A percentile compares a stretch with the other conserved stretches of the same genome.
phyloP scores from a whole-genome alignment of 2,888 invertebrate genomes.

The Amphipyra berbera region DNA sequence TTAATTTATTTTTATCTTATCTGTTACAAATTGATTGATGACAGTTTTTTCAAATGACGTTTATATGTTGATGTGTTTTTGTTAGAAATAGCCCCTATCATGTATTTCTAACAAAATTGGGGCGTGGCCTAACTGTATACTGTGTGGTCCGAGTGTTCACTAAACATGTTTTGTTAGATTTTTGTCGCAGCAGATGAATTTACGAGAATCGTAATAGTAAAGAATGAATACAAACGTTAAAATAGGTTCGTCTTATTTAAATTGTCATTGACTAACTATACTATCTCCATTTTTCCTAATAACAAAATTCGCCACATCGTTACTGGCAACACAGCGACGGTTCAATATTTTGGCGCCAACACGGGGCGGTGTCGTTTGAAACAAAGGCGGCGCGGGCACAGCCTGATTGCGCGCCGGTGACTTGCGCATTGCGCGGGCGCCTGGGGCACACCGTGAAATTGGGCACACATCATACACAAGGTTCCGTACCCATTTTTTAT shows the following conservation, averaged over 20 bases:
- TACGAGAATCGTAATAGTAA: too few species aligned
- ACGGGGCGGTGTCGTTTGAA: constrained; percentile 68
- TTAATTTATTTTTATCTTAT: too few species aligned
- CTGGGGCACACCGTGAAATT: constrained; percentile 69
- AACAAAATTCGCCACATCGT: constrained; percentile 52
- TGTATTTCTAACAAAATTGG: too few species aligned
- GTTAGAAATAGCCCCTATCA: too few species aligned
- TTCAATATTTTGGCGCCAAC: constrained; percentile 67
- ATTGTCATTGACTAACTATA: not conserved
- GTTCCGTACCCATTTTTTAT: constrained; percentile 61
- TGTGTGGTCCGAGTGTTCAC: too few species aligned
- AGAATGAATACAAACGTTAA: not conserved
- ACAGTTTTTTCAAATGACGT: too few species aligned
- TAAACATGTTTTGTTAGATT: too few species aligned
- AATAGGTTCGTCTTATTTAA: constrained; percentile 22
- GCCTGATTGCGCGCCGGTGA: constrained; percentile 81
- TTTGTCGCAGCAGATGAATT: too few species aligned
- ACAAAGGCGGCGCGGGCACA: constrained; percentile 74
- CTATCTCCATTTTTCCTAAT: constrained; percentile 31
- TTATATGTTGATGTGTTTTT: too few species aligned
- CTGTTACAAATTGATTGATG: too few species aligned
- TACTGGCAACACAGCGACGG: constrained; percentile 34
- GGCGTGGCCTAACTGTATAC: too few species aligned
- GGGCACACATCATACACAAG: constrained; percentile 49
- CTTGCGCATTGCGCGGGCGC: constrained; percentile 71